Conservation (phyloP, 2,888 invertebrate species). For the Seira ritae region DNA sequence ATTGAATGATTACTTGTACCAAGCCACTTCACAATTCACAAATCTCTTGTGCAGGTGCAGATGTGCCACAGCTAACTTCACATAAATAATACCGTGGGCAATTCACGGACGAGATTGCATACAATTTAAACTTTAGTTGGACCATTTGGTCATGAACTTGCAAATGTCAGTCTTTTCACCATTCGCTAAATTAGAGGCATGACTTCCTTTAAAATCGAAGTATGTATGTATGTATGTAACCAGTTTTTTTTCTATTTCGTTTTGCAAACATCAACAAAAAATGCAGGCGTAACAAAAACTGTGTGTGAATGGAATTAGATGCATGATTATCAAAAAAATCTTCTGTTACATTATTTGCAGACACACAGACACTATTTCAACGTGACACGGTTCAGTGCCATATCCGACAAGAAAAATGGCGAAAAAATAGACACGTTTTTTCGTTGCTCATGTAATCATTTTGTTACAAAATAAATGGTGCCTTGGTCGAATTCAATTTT, state of each 20-base stretch:
- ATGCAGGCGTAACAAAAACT: conserved; percentile 8
- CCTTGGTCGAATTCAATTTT: too few species aligned
- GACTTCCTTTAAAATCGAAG: conserved; percentile 6
- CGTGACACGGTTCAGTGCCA: conserved; percentile 14
- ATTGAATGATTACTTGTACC: conserved; percentile 7
- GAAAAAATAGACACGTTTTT: neutral
- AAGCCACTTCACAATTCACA: neutral
- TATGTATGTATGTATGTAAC: too few species aligned
- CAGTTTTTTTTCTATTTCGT: neutral
- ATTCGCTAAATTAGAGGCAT: neutral
- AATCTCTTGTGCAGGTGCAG: neutral
- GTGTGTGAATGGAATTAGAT: neutral
- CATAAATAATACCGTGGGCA: neutral
- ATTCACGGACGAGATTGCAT: neutral
- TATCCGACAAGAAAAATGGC: neutral
- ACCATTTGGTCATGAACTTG: conserved; percentile 14
- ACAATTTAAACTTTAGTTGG: neutral
- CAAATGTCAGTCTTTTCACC: neutral
- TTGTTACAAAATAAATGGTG: neutral
- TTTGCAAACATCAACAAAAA: conserved; percentile 11
- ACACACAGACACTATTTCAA: neutral
- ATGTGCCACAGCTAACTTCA: too few species aligned
- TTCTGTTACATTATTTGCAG: neutral
- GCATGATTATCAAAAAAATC: conserved; percentile 12
- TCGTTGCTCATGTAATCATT: conserved; percentile 2